Conservation (phyloP, 2,113 vertebrate genomes). For the Upupa epops region DNA sequence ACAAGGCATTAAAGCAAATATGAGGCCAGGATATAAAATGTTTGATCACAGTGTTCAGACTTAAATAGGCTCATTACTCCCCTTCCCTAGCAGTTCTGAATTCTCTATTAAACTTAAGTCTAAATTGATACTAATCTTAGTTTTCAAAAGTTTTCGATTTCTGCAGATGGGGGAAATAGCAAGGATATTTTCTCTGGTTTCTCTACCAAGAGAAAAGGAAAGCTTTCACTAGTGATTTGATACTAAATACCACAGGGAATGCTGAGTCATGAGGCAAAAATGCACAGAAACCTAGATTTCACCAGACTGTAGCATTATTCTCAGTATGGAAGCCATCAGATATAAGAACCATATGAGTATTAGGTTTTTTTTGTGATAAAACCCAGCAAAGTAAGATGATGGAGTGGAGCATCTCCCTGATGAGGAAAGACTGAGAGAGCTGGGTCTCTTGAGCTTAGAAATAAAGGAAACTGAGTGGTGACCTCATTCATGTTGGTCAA, state of each 20-base stretch:
- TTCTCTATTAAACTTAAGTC: not conserved
- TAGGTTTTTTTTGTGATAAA: not conserved
- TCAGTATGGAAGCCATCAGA: not conserved
- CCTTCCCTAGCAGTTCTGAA: not conserved
- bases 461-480: too few relatives aligned
- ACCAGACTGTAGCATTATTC: not conserved
- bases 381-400: not conserved
- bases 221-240: not conserved
- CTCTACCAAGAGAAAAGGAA: not conserved
- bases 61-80: not conserved
- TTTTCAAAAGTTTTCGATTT: not conserved
- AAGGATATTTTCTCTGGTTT: not conserved
- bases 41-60: not conserved
- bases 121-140: not conserved
- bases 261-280: not conserved
- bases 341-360: not conserved
- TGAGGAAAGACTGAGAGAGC: too few relatives aligned
- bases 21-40: not conserved
- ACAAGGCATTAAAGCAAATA: not conserved
- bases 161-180: not conserved
- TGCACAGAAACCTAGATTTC: not conserved
- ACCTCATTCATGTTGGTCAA: too few relatives aligned
- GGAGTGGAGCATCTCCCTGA: too few relatives aligned
- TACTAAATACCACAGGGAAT: accelerated
- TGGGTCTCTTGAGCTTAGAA: too few relatives aligned